These are phyloP conservation scores for Ctenoplectra terminalis DNA, from an alignment of 1,140 invertebrate species.

Conservation along the genomic window DNA sequence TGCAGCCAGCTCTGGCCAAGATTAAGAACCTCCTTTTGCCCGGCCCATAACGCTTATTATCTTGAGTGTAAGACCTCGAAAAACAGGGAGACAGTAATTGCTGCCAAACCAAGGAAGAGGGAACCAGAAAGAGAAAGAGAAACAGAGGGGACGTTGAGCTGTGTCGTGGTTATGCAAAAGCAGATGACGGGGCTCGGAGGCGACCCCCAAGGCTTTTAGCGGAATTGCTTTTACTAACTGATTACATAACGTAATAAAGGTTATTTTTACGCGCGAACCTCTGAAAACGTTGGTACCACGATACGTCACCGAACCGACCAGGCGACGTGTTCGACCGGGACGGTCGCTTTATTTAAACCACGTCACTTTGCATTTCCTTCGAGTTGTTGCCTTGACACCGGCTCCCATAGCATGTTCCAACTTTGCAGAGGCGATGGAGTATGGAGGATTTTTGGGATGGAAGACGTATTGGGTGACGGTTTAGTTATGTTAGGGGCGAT, in stretches of 20 bases:
- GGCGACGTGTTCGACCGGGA: neutral
- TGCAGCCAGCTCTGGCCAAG: constrained; percentile 17
- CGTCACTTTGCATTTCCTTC: constrained; percentile 36
- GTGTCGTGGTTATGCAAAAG: constrained; percentile 67
- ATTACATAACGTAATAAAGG: constrained; percentile 69
- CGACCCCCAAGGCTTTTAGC: constrained; percentile 64
- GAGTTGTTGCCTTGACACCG: neutral
- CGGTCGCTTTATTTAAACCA: constrained; percentile 14
- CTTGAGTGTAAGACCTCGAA: constrained; percentile 53
- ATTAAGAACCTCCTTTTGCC: constrained; percentile 58
- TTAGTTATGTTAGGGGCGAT: neutral
- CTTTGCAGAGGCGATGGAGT: neutral
- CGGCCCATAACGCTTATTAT: constrained; percentile 57
- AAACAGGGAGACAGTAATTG: constrained; percentile 63
- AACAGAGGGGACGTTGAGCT: neutral
- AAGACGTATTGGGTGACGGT: neutral
- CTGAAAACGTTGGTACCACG: constrained; percentile 45
- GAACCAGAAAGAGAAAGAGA: neutral
- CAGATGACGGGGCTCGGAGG: constrained; percentile 33
- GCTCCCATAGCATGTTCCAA: neutral
- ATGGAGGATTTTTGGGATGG: neutral
- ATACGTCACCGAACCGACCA: constrained; percentile 43
- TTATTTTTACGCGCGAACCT: constrained; percentile 61
- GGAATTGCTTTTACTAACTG: constrained; percentile 72
- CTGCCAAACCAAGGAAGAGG: constrained; percentile 44